Conservation (phyloP, 2,797 vertebrate species). For the Sebastes cheni region DNA sequence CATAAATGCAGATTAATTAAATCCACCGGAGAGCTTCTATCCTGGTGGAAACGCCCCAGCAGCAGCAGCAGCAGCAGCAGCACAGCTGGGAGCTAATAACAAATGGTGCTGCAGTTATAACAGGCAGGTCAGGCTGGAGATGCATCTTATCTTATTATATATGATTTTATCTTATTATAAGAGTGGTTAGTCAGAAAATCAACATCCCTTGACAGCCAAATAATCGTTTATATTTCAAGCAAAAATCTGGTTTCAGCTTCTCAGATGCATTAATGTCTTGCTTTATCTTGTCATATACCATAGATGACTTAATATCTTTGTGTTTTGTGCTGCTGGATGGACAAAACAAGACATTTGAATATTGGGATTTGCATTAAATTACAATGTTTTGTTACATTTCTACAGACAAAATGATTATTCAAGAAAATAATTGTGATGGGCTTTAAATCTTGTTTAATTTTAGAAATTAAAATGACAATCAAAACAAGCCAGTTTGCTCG, state of each 20-base stretch:
- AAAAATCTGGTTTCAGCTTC: background rate
- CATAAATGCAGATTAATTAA: background rate
- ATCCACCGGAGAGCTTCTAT: background rate
- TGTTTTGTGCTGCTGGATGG: too few relatives aligned
- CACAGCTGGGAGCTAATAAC: background rate
- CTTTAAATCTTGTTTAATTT: background rate
- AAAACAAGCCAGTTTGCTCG: too few relatives aligned
- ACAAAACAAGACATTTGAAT: background rate
- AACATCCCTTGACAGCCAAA: background rate
- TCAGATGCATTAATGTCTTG: background rate
- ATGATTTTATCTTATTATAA: too few relatives aligned
- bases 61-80: background rate
- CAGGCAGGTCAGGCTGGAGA: background rate
- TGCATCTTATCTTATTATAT: background rate
- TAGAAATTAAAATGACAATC: background rate
- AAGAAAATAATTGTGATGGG: background rate
- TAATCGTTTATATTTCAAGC: background rate
- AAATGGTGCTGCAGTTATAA: background rate
- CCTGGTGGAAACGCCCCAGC: constrained; percentile 44
- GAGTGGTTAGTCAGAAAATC: background rate
- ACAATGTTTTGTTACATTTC: background rate
- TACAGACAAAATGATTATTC: background rate
- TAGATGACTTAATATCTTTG: background rate
- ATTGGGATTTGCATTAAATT: background rate
- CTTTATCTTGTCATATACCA: background rate